A percentile compares a stretch with the other conserved stretches of the same genome.
These are phyloP conservation scores for Cuculus canorus DNA, from an alignment of 2,797 vertebrate genomes.

Conservation along the genomic window DNA sequence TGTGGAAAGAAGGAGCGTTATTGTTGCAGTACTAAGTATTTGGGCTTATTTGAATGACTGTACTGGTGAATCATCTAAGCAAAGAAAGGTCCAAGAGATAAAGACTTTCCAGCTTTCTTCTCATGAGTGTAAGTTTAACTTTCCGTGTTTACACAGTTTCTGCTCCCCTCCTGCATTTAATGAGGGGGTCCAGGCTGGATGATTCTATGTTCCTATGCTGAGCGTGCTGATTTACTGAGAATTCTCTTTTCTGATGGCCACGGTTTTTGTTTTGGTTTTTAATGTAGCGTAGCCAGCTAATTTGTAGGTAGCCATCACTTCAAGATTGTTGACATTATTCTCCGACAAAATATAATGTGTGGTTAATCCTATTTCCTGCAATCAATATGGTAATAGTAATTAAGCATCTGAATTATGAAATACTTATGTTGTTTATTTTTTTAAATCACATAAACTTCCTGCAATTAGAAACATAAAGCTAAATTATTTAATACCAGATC, in stretches of 20 bases:
- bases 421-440: constrained; percentile 61
- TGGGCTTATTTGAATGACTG: neutral
- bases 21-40: neutral
- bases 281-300: neutral
- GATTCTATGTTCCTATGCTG: neutral
- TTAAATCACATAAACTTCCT: constrained; percentile 50
- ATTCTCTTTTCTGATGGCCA: neutral
- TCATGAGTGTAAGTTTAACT: neutral
- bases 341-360: constrained; percentile 28
- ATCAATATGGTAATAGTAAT: constrained; percentile 67
- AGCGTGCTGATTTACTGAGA: neutral
- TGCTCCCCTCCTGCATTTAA: neutral
- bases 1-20: fast-evolving
- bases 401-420: constrained; percentile 62
- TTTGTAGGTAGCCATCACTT: constrained; percentile 18
- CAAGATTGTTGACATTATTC: constrained; percentile 14
- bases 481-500: constrained; percentile 47
- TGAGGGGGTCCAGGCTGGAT: neutral
- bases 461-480: constrained; percentile 60
- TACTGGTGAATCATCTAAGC: neutral
- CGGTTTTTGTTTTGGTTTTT: neutral
- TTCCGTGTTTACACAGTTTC: neutral
- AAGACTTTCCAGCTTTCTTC: neutral
- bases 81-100: neutral
- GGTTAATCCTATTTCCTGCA: constrained; percentile 60